These are phyloP conservation scores for Watsonalla binaria DNA, from an alignment of 2,888 invertebrate genomes.

Conservation along the genomic window DNA sequence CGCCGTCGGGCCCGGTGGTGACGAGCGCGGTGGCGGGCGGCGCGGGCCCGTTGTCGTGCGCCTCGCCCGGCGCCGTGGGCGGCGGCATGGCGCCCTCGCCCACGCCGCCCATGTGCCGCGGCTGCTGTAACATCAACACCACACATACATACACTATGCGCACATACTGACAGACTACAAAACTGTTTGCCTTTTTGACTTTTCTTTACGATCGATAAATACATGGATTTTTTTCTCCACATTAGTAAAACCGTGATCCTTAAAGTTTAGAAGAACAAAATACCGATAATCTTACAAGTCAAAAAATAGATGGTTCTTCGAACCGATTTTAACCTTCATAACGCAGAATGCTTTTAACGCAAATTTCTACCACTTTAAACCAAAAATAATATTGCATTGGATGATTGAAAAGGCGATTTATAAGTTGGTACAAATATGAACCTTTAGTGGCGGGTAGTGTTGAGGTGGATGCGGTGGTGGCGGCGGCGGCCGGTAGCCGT, in stretches of 20 bases:
- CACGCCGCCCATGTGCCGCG: conserved; percentile 75
- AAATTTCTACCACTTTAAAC: too few relatives aligned
- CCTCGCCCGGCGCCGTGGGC: conserved; percentile 79
- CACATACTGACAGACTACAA: conserved; percentile 15
- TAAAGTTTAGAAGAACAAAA: too few relatives aligned
- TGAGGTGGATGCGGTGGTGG: conserved; percentile 67
- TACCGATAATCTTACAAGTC: too few relatives aligned
- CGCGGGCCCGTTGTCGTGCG: conserved; percentile 82
- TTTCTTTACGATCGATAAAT: too few relatives aligned
- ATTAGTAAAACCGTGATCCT: too few relatives aligned
- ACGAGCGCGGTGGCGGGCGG: conserved; percentile 91
- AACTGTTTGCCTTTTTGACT: too few relatives aligned
- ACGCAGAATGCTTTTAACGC: too few relatives aligned
- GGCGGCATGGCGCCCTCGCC: conserved; percentile 79
- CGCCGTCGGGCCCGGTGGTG: conserved; percentile 94
- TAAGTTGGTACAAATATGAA: conserved; percentile 32
- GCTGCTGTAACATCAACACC: conserved; percentile 61
- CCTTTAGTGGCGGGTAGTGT: conserved; percentile 68
- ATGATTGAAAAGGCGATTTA: too few relatives aligned
- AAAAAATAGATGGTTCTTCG: too few relatives aligned
- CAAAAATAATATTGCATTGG: too few relatives aligned
- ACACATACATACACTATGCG: conserved; percentile 9
- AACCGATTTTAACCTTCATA: too few relatives aligned
- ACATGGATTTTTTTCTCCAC: too few relatives aligned
- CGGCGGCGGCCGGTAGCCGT: conserved; percentile 64